Evolutionary conservation across 2,113 vertebrate species (phyloP), one percentile per base, ranked within the genome.

Genomic region (Nansenia antarctica): DNA sequence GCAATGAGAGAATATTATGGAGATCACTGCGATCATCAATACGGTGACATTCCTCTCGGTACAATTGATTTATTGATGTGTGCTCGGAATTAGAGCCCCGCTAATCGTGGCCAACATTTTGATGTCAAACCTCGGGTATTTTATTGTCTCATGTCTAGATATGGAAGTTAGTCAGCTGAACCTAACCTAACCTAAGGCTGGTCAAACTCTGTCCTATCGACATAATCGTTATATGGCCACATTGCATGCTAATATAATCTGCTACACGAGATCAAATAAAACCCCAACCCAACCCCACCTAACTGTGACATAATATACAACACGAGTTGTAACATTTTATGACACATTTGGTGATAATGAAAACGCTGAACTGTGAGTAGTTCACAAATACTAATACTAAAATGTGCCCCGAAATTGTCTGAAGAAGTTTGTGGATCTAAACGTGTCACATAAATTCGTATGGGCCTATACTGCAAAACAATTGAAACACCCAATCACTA

Each of bases 221-320:
- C 35, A n/a, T 34, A 57, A 68, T 74, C n/a, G 52, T 22, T 68
- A 61, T 72, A 62, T 22, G 63, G 31, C 65, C 58, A 45, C 15
- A n/a, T 54, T 29, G 61, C 53, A 39, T 59, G 70, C 49, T 66
- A 58, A 66, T 71, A 62, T 64, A 58, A 69, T 77, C 47, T 72
- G n/a, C 71, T 69, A 60, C 24, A 67, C 39, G 22, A 52, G 53
- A 62, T 69, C 39, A 65, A 78, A 80, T 57, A 42, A 31, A 63
- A 53, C 27, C n/a, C 47, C 49, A 74, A 75, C 65, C 65, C 55
- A 47, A 68, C 79, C 64, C 75, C 69, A 47, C 67, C 32, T 64
- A 62, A 15, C 22, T 62, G 83, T 73, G 37, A 82, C 72, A 70
- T 72, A 84, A 81, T 78, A 86, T n/a, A n/a, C n/a, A n/a, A n/a